Percentiles rank a stretch among this genome's conserved stretches.
These are phyloP conservation scores for Microctonus aethiopoides DNA, from an alignment of 2,888 invertebrate genomes.

Conservation along the genomic window DNA sequence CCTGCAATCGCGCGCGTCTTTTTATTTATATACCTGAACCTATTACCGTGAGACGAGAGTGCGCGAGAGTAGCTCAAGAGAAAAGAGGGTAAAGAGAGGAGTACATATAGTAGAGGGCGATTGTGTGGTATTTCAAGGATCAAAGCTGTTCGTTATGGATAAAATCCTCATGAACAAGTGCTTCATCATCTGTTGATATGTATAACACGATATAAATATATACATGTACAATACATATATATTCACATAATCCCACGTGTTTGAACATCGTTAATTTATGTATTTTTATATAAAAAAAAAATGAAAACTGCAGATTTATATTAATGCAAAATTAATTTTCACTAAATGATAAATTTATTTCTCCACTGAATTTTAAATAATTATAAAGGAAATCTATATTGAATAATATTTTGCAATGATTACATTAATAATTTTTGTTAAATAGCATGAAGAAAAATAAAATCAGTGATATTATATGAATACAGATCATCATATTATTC, in stretches of 20 bases:
- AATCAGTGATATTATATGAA: not conserved
- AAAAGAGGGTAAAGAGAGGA: not conserved
- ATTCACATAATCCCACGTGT: not conserved
- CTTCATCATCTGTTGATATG: slow-evolving; percentile 7
- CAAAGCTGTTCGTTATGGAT: not conserved
- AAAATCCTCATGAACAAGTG: slow-evolving; percentile 7
- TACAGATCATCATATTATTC: not conserved
- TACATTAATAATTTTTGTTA: not conserved
- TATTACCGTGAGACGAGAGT: slow-evolving; percentile 15
- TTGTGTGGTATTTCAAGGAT: slow-evolving; percentile 6
- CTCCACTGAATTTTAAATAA: too few relatives aligned
- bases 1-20: slow-evolving; percentile 10
- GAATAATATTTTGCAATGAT: not conserved
- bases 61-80: not conserved
- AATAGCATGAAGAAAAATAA: too few relatives aligned
- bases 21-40: slow-evolving; percentile 27
- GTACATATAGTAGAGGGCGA: slow-evolving; percentile 16
- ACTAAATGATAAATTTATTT: not conserved
- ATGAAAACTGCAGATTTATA: not conserved
- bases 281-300: too few relatives aligned
- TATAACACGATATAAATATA: not conserved
- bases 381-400: too few relatives aligned
- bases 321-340: not conserved
- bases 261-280: too few relatives aligned
- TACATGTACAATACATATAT: not conserved